Base-by-base conservation (phyloP, 2,888 invertebrate genomes). In the Tetrapedia diversipes region DNA sequence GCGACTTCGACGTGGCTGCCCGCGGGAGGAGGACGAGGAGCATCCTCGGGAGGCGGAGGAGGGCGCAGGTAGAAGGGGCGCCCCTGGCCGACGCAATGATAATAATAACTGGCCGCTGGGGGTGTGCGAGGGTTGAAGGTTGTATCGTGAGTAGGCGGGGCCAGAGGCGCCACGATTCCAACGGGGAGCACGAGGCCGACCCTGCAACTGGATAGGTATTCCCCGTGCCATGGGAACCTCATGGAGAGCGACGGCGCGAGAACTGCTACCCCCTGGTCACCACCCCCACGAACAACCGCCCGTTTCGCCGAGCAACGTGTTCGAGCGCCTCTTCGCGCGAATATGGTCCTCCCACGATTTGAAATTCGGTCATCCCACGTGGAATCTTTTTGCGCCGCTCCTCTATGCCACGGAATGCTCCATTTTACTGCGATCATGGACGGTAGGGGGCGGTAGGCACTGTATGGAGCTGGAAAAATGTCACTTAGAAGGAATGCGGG, bases 131-230 rank as follows among this genome's bases (percentile, higher is more conserved):
- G 57, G 71, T 80, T 57, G 86, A 85, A 84, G 86, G 83, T 86
- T 88, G 88, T 88, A 88, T 87, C 86, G 85, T 68, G 82, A 72
- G 87, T 89, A 86, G 89, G 89, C 89, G 89, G 89, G 74, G 89
- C 86, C 69, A 87, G 82, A 79, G 85, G 84, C 85, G 85, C 86
- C 83, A 84, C 85, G 82, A 81, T 86, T 84, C 78, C 82, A 80
- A 80, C 82, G 86, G 83, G 86, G 79, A 79, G 86, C 84, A 84
- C 86, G 86, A 86, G 83, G 80, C 87, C 86, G 82, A 86, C 84
- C 83, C 83, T 83, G 84, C 86, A 84, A 86, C 86, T 84, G 86
- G 87, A 86, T 88, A 88, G 89, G 82, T 87, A 86, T 81, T 84
- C 79, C 81, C 75, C 61, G 80, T 84, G 68, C 78, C 71, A 83